These are phyloP conservation scores for Dynastes tityus DNA, from an alignment of 2,888 invertebrate genomes.

Conservation along the genomic window DNA sequence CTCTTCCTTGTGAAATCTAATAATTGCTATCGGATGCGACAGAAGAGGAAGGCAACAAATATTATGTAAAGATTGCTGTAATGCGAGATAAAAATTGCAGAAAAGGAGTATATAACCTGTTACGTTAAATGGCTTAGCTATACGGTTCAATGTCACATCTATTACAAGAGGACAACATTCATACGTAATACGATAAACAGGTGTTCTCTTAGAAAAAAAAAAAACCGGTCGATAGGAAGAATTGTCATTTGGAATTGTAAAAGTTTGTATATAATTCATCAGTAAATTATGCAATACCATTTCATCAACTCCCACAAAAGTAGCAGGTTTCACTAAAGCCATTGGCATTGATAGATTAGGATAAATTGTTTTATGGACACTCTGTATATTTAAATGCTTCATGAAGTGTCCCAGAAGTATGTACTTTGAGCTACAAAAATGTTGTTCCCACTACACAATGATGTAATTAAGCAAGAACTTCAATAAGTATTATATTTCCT, in stretches of 20 bases:
- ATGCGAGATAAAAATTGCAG: conserved; percentile 38
- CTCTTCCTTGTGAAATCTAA: neutral
- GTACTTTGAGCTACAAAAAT: too few species aligned
- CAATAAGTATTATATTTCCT: too few species aligned
- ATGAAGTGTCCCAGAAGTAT: too few species aligned
- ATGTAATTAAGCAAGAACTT: too few species aligned
- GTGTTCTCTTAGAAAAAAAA: conserved; percentile 27
- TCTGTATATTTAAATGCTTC: too few species aligned
- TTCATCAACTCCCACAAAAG: neutral
- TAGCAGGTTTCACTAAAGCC: too few species aligned
- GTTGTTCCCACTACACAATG: too few species aligned
- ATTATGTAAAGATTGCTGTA: conserved; percentile 38
- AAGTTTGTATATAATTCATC: neutral
- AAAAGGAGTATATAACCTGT: conserved; percentile 43
- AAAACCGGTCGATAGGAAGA: neutral
- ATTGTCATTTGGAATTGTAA: conserved; percentile 11
- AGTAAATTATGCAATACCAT: neutral
- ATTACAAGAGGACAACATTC: conserved; percentile 37
- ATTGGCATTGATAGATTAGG: too few species aligned
- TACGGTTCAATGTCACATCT: conserved; percentile 43
- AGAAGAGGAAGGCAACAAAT: conserved; percentile 32
- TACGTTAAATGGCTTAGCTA: conserved; percentile 41
- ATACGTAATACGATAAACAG: conserved; percentile 37
- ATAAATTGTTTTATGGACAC: too few species aligned
- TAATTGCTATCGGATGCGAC: conserved; percentile 25